Evolutionary conservation across 2,888 invertebrate genomes (phyloP), one percentile per base, ranked within the genome.

Genomic region (Agriotes lineatus): DNA sequence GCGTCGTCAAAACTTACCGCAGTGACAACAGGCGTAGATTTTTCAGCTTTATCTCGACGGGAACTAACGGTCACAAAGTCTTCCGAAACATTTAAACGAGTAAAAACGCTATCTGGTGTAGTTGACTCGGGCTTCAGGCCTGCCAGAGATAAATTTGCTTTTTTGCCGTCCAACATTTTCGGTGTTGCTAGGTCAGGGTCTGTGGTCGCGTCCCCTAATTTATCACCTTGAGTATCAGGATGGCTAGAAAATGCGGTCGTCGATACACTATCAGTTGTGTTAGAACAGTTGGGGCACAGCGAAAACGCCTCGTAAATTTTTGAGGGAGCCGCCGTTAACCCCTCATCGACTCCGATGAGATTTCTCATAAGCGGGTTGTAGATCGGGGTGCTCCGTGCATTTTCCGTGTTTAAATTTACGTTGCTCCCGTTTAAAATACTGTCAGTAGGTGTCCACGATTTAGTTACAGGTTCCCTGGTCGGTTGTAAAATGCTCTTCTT

Each of bases 381-480:
- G 20, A 45, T 44, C 12, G 42, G 30, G 14, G 44, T 45, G 44
- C 20, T 59, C 25, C 42, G 30, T 45, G 30, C 18, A 59, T 44
- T 45, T 22, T 12, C 12, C 25, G 44, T 44, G 45, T 59, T 59
- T 59, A 45, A 44, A 59, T 59, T 42, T 59, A 42, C 44, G 30
- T 5, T 16, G 45, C 16, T 59, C 7, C 14, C 1, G 57, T 39
- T 57, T 37, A 57, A 57, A 57, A 18, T 39, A 39, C 39, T 19
- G 9, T 18, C 30, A 14, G 22, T n/a, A 10, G 39, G 30, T 39
- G 6, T 33, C 22, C 2, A 12, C 25, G 44, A 25, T 59, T 59
- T 39, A 30, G 59, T 59, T 44, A 45, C 30, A 45, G 59, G 20
- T 45, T 59, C 59, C 59, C 59, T 25, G 4, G 42, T 59, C 2